phyloP scores from a whole-genome alignment of 2,888 invertebrate species.

The Asteroscopus sphinx region DNA sequence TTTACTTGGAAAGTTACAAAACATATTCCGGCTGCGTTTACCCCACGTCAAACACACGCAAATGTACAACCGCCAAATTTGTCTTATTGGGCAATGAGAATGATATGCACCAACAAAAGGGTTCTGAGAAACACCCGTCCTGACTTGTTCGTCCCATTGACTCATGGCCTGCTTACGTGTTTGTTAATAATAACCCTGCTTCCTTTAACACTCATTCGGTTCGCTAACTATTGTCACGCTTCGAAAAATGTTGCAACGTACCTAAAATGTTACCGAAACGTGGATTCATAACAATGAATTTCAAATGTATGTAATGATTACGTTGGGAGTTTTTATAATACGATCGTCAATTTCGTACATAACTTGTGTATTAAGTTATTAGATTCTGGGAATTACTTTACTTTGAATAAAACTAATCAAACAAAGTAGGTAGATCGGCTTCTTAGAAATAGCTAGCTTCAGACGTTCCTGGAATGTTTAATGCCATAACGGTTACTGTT shows the following conservation, averaged over 20 bases:
- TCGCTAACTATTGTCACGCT: constrained; percentile 67
- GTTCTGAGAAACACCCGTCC: constrained; percentile 84
- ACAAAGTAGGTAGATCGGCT: too few relatives aligned
- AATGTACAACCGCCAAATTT: constrained; percentile 72
- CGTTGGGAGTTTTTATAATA: constrained; percentile 3
- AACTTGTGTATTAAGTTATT: background rate
- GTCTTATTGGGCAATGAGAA: constrained; percentile 86
- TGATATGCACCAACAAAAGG: constrained; percentile 86
- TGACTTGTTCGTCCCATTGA: constrained; percentile 81
- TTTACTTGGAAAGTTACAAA: background rate
- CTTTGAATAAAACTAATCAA: too few relatives aligned
- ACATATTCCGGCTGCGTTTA: constrained; percentile 19
- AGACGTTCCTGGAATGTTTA: too few relatives aligned
- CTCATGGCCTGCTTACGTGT: constrained; percentile 78
- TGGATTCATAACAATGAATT: constrained; percentile 21
- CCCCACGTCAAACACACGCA: constrained; percentile 49
- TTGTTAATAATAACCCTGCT: constrained; percentile 82
- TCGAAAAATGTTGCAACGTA: constrained; percentile 49
- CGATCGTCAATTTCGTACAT: background rate
- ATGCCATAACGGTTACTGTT: too few relatives aligned
- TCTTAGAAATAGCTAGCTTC: too few relatives aligned
- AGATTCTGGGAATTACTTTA: constrained; percentile 2
- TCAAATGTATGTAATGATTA: constrained; percentile 27
- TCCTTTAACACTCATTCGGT: constrained; percentile 76
- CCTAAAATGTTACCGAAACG: constrained; percentile 41